Evolutionary conservation across 2,797 vertebrate species (phyloP), one percentile per base, ranked within the genome.

Genomic region (Macropodus opercularis): DNA sequence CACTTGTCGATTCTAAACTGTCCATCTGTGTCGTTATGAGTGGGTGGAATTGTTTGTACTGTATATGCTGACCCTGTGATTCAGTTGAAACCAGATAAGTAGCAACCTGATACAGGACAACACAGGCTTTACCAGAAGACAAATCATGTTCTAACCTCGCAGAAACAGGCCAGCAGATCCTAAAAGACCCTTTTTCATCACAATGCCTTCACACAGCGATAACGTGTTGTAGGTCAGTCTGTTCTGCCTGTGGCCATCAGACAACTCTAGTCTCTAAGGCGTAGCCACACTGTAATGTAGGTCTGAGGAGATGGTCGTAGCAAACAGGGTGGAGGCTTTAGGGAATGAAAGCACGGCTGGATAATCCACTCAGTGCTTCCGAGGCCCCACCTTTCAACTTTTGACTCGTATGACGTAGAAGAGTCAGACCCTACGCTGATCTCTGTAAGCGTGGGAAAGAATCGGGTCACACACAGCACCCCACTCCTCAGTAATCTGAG

Each of bases 311-410:
- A 32, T 44, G 23, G 52, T n/a, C 8, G 63, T 39, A 29, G 44
- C 1, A 3, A 35, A 47, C 32, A 24, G 39, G 32, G 26, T 32
- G 72, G 72, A 62, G 75, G 82, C 69, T 4, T 63, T 15, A 1
- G 50, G 64, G 80, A 80, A 54, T 77, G 54, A 75, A 76, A 83
- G 84, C 81, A 75, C 26, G 14, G 42, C n/a, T 15, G 60, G 73
- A 66, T 86, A 82, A 89, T 87, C 81, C 78, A 83, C 71, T 83
- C 75, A 46, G 18, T 8, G 56, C 34, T 29, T 24, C 32, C 14
- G 1, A 18, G 15, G 0, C n/a, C 56, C 54, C 69, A 52, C 48
- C 48, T 41, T 52, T 80, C 27, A 77, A 78, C 80, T 80, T 69
- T 75, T 81, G 67, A 79, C 77, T 73, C 49, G 24, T 7, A n/a